These are phyloP conservation scores for Spisula solida DNA, from an alignment of 2,888 invertebrate genomes.

Conservation along the genomic window DNA sequence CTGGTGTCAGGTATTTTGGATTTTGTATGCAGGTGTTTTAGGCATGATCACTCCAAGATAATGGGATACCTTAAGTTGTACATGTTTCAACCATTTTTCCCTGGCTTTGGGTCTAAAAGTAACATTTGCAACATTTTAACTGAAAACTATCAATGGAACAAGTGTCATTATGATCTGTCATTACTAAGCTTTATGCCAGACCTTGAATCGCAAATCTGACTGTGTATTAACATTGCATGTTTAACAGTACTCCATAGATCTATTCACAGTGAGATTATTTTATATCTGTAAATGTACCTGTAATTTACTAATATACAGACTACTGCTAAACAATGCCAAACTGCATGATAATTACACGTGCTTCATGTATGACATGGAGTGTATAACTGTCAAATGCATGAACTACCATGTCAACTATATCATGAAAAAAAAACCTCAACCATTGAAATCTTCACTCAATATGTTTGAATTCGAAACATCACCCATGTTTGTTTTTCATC, in stretches of 20 bases:
- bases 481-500: too few species aligned
- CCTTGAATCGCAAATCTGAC: too few species aligned
- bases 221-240: constrained; percentile 8
- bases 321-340: background rate
- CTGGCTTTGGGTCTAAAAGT: background rate
- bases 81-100: background rate
- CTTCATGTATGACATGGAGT: background rate
- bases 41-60: too few species aligned
- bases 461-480: too few species aligned
- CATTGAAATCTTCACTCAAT: too few species aligned
- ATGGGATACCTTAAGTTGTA: background rate
- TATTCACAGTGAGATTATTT: background rate
- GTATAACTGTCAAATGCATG: background rate
- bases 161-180: too few species aligned
- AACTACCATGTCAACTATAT: background rate
- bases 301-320: background rate
- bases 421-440: too few species aligned
- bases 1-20: too few species aligned
- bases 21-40: too few species aligned
- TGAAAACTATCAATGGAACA: background rate
- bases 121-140: background rate
- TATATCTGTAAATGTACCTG: background rate
- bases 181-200: too few species aligned
- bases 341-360: background rate
- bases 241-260: background rate